Percentiles rank a stretch among this genome's conserved stretches.
phyloP scores from a whole-genome alignment of 2,113 vertebrate genomes.

The Lates calcarifer region DNA sequence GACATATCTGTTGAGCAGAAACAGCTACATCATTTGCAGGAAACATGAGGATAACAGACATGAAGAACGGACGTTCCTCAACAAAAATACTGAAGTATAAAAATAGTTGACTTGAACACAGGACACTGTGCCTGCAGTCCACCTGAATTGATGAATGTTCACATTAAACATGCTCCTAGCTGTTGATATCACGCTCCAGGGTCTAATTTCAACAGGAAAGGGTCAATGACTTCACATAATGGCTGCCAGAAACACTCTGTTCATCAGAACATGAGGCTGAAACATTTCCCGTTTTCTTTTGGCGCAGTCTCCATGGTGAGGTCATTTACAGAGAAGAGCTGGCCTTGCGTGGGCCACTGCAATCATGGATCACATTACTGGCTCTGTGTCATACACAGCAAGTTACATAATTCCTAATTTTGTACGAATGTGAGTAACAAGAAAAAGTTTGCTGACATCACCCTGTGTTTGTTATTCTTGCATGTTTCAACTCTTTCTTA shows the following conservation, averaged over 20 bases:
- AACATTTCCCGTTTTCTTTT: conserved; percentile 49
- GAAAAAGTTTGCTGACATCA: conserved; percentile 46
- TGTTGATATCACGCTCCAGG: neutral
- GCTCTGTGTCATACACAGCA: conserved; percentile 23
- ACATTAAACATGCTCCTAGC: neutral
- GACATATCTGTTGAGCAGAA: conserved; percentile 32
- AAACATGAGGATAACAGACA: conserved; percentile 61
- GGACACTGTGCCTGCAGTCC: neutral
- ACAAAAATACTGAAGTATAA: neutral
- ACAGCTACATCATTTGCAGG: conserved; percentile 19
- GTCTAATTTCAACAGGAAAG: conserved; percentile 1
- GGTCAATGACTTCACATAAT: neutral
- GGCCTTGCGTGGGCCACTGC: conserved; percentile 15
- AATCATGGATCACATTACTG: conserved; percentile 21
- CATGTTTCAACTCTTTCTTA: conserved; percentile 12
- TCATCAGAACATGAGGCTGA: conserved; percentile 36
- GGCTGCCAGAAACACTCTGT: conserved; percentile 11
- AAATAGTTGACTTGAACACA: neutral
- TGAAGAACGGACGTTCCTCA: neutral
- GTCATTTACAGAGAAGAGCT: conserved; percentile 45
- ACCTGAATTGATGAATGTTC: neutral
- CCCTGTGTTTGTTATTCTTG: neutral
- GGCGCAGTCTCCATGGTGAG: conserved; percentile 43
- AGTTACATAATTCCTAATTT: conserved; percentile 43
- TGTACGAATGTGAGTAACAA: neutral